phyloP scores from a whole-genome alignment of 2,797 vertebrate species.

The Lutjanus campechanus region DNA sequence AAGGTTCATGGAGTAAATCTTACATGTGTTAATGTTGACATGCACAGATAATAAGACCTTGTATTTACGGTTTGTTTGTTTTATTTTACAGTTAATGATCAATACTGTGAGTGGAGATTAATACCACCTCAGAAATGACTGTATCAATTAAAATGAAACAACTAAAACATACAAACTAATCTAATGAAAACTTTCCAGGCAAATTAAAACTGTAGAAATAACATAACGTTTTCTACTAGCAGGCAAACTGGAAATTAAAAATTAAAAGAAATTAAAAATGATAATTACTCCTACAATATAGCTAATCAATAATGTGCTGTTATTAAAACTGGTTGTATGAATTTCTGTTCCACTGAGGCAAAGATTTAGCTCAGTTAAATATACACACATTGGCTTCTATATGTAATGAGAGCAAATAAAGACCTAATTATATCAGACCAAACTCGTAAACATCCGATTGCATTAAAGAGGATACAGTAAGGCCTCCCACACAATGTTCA shows the following conservation, averaged over 20 bases:
- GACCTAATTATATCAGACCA: neutral
- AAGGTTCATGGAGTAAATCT: neutral
- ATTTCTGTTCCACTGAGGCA: conserved; percentile 5
- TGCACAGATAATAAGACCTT: neutral
- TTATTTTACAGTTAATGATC: neutral
- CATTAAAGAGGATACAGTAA: conserved; percentile 17
- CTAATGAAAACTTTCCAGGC: neutral
- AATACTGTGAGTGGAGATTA: neutral
- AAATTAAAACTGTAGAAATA: neutral
- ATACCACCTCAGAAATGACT: neutral
- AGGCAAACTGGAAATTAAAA: neutral
- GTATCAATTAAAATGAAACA: neutral
- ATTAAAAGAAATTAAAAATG: neutral
- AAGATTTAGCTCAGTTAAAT: conserved; percentile 20
- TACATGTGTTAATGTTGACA: neutral
- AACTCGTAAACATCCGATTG: neutral
- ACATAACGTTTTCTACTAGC: neutral
- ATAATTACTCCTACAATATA: neutral
- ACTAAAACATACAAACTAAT: neutral
- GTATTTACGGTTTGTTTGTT: neutral
- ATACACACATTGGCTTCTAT: neutral
- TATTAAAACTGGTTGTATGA: neutral
- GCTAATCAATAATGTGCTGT: neutral
- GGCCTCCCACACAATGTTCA: conserved; percentile 21
- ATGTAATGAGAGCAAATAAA: conserved; percentile 3